phyloP scores from a whole-genome alignment of 2,888 invertebrate species.

The Sarcophaga subvicina region DNA sequence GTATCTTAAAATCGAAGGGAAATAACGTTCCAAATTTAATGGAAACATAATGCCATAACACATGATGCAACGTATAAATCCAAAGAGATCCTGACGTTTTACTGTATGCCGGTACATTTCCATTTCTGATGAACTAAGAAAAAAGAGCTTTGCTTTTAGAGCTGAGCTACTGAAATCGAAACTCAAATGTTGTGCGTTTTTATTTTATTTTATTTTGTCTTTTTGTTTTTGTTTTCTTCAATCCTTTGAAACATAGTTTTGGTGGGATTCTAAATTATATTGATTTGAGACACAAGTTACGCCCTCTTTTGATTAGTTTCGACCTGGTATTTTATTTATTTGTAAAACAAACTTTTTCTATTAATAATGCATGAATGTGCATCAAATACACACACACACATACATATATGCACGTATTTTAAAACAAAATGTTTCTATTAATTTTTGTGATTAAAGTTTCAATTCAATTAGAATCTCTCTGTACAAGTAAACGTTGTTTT shows the following conservation, averaged over 20 bases:
- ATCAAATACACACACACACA: too few species aligned
- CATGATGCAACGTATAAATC: conserved; percentile 72
- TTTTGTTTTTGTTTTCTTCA: too few species aligned
- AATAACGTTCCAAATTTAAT: conserved; percentile 35
- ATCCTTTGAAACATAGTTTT: background rate
- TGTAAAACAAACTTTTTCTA: conserved; percentile 37
- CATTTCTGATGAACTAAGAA: background rate
- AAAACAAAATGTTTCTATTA: background rate
- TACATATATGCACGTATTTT: too few species aligned
- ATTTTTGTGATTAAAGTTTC: conserved; percentile 36
- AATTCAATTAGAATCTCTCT: background rate
- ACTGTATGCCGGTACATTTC: conserved; percentile 1
- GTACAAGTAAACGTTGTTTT: too few species aligned
- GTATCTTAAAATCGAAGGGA: conserved; percentile 20
- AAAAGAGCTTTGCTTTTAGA: too few species aligned
- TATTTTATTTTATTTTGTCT: conserved; percentile 18
- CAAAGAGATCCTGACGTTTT: conserved; percentile 74
- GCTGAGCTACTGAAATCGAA: conserved; percentile 3
- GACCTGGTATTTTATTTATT: conserved; percentile 49
- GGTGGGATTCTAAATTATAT: background rate
- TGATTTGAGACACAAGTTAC: background rate
- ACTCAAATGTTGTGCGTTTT: background rate
- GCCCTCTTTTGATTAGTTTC: conserved; percentile 38
- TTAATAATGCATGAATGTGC: conserved; percentile 26
- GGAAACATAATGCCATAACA: conserved; percentile 74